Percentiles rank a stretch among this genome's conserved stretches.
Conservation (phyloP, 2,113 vertebrate species). For the Aegotheles bennettii region DNA sequence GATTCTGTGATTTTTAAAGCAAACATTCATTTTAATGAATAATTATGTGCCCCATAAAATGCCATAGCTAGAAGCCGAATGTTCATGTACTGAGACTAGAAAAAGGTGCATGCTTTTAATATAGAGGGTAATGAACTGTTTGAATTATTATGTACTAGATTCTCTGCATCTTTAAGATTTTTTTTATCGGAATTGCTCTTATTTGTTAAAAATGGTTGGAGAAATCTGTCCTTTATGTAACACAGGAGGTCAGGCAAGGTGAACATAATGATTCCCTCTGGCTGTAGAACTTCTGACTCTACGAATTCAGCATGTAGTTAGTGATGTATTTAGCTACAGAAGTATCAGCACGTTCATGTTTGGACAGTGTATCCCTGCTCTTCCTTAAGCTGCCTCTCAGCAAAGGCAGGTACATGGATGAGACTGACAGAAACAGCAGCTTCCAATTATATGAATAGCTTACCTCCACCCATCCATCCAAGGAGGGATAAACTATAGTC, state of each 20-base stretch:
- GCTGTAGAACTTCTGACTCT: background rate
- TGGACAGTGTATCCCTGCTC: background rate
- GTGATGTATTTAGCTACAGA: background rate
- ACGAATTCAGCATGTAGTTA: background rate
- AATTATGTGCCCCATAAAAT: background rate
- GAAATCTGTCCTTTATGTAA: background rate
- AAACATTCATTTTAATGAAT: constrained; percentile 2
- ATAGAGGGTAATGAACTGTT: background rate
- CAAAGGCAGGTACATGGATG: background rate
- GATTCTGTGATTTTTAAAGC: too few species aligned
- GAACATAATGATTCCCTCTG: background rate
- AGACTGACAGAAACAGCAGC: background rate
- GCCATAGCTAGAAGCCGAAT: background rate
- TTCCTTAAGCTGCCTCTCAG: background rate
- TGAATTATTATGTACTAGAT: background rate
- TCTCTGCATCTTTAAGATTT: background rate
- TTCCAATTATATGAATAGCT: background rate
- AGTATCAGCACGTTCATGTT: background rate
- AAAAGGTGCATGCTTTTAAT: background rate
- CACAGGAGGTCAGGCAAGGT: background rate
- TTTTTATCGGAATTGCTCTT: background rate
- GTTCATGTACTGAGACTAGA: background rate
- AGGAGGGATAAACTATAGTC: background rate
- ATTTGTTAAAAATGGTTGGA: background rate
- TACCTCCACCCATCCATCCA: background rate